Evolutionary conservation across 2,888 invertebrate species (phyloP), one percentile per base, ranked within the genome.

Genomic region (Boloria euphrosyne): DNA sequence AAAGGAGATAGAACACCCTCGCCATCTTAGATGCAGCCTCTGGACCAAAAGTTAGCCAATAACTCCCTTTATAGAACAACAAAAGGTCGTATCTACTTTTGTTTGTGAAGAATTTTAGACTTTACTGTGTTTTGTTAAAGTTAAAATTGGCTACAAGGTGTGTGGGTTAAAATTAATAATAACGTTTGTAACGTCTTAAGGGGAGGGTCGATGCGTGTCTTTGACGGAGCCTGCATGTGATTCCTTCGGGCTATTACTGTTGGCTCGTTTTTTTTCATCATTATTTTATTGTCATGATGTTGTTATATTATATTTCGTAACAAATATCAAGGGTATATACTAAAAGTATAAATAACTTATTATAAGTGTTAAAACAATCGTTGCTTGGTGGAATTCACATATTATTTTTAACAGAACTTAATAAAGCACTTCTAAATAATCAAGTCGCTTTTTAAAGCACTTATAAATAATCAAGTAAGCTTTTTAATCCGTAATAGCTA

Each of bases 41-140:
- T 85, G 89, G 90, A 90, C 90, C 90, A 85, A 84, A 89, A 89
- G 87, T 90, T 89, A 87, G 89, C 90, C 90, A 88, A 89, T 89
- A 89, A 89, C 86, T 81, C 78, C 77, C 78, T 81, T 78, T 75
- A 76, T 66, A 49, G 53, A 63, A 61, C 58, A 65, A 70, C 72
- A 71, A 72, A 73, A 69, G 69, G 69, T 60, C 72, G 49, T 70
- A 74, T 69, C 62, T 62, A 51, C 50, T 54, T 52, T 58, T 62
- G 55, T 57, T 55, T 49, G 57, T 62, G 27, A 61, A 72, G 70
- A 72, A 81, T 83, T 82, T 83, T 81, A 77, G 75, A 76, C 85
- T 83, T 75, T 86, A 82, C 81, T 75, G 31, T 66, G 69, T 17
- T 10, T 13, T 18, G 49, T 74, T 78, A 81, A 73, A 77, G 83